phyloP scores from a whole-genome alignment of 2,113 vertebrate species.

The Acrocephalus arundinaceus region DNA sequence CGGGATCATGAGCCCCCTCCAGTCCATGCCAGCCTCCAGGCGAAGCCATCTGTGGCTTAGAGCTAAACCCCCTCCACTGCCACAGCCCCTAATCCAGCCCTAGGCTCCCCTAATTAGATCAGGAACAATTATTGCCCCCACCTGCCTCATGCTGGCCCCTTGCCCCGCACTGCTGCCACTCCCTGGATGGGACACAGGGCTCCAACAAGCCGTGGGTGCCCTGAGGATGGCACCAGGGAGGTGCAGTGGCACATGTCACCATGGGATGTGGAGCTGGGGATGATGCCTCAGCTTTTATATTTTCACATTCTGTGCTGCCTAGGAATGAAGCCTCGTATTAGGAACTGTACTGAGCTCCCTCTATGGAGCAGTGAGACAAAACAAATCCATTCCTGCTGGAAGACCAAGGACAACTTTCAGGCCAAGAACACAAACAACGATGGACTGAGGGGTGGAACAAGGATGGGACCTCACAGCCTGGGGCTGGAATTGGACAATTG shows the following conservation, averaged over 20 bases:
- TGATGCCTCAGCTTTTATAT: too few relatives aligned
- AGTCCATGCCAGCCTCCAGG: not conserved
- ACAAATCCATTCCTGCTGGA: too few relatives aligned
- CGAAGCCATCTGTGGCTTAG: constrained; percentile 14
- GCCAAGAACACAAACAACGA: too few relatives aligned
- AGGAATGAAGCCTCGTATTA: too few relatives aligned
- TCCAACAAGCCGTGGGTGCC: not conserved
- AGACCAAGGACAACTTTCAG: too few relatives aligned
- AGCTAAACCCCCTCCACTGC: not conserved
- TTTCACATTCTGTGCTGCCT: too few relatives aligned
- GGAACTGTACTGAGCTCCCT: too few relatives aligned
- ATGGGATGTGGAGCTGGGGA: too few relatives aligned
- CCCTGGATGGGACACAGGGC: not conserved
- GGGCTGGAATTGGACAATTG: too few relatives aligned
- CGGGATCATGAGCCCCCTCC: not conserved
- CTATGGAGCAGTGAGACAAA: too few relatives aligned
- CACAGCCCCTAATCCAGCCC: constrained; percentile 18
- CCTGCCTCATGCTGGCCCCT: constrained; percentile 10
- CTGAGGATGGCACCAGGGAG: not conserved
- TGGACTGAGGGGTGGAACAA: too few relatives aligned
- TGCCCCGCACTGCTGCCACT: not conserved
- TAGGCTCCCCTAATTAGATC: constrained; percentile 57
- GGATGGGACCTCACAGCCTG: too few relatives aligned
- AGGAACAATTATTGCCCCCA: constrained; percentile 50
- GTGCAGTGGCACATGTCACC: not conserved